Conservation (phyloP, 2,113 vertebrate species). For the Balaeniceps rex region DNA sequence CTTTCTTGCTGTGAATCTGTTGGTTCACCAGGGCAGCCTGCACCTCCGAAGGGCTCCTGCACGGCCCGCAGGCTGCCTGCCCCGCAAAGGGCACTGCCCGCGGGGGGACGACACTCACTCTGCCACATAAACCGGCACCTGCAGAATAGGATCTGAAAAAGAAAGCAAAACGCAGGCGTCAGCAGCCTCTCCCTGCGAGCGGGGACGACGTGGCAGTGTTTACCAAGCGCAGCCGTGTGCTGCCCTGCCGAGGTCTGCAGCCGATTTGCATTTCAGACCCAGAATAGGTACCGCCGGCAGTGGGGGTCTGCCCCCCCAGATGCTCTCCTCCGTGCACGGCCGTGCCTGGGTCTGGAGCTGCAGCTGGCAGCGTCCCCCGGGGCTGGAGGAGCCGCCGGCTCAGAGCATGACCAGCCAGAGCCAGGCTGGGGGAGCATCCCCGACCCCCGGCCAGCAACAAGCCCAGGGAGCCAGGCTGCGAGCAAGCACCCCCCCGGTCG, state of each 20-base stretch:
- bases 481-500: fast-evolving
- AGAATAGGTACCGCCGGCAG: background rate
- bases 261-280: background rate
- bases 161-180: background rate
- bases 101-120: constrained; percentile 81
- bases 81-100: no score
- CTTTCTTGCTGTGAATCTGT: background rate
- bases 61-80: background rate
- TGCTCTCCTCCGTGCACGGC: fast-evolving
- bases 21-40: background rate
- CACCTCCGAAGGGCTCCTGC: background rate
- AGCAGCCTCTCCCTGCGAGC: background rate
- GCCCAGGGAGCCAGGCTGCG: background rate
- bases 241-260: background rate
- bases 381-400: background rate
- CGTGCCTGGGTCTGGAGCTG: background rate
- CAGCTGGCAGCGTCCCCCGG: fast-evolving
- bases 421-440: background rate
- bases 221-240: background rate
- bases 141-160: constrained; percentile 89
- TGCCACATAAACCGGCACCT: constrained; percentile 85
- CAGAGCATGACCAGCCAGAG: background rate
- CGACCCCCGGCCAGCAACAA: no score
- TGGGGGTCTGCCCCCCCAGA: background rate
- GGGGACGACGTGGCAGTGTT: background rate